These are phyloP conservation scores for Hemicordylus capensis DNA, from an alignment of 2,113 vertebrate genomes.

Conservation along the genomic window DNA sequence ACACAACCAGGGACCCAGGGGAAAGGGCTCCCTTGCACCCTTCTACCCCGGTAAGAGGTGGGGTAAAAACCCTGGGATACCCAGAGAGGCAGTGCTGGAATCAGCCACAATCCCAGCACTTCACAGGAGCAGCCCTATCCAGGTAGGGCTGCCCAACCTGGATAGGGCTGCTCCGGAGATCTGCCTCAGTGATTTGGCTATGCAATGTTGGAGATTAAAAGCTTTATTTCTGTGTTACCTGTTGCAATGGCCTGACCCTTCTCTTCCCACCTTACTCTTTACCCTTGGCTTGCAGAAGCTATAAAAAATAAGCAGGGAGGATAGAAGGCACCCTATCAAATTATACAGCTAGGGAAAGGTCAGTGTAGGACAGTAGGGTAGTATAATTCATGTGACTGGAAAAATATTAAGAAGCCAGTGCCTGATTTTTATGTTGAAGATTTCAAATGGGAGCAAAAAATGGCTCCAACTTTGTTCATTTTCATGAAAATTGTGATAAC, in stretches of 20 bases:
- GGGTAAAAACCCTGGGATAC: no score
- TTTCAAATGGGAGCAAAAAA: not conserved
- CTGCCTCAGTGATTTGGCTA: not conserved
- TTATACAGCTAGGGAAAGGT: slow-evolving; percentile 9
- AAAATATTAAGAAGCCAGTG: not conserved
- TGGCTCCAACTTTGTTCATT: not conserved
- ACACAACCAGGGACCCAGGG: no score
- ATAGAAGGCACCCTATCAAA: not conserved
- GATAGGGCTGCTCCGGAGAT: no score
- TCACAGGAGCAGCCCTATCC: no score
- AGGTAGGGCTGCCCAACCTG: no score
- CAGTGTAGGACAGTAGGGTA: not conserved
- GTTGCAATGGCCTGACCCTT: not conserved
- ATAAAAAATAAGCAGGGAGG: not conserved
- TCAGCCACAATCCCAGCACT: no score
- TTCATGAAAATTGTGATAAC: not conserved
- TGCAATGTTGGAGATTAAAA: not conserved
- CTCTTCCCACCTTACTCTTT: not conserved
- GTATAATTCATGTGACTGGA: not conserved
- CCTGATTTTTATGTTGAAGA: not conserved
- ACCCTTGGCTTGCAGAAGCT: not conserved
- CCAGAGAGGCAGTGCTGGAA: no score
- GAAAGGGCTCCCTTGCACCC: no score
- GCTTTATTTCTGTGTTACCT: not conserved
- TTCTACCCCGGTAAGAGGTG: no score